Percentiles rank a stretch among this genome's conserved stretches.
Evolutionary conservation across 2,797 vertebrate genomes (phyloP).

Genomic region (Fundulus diaphanus): DNA sequence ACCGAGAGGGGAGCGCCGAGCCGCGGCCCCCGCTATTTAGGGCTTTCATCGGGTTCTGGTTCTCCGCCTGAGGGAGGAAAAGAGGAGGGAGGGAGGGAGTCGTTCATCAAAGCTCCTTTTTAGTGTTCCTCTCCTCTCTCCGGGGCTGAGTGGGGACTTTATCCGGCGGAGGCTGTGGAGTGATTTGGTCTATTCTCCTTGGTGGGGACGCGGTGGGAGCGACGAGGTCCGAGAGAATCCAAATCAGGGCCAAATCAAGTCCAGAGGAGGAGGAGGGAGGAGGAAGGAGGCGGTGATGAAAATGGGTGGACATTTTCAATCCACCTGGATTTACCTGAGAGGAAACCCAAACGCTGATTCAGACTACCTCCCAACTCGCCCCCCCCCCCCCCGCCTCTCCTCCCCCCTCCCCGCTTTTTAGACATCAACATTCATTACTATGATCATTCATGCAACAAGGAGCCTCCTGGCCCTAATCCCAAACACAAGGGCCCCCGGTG

Average conservation of each 20-base stretch:
- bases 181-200: slow-evolving; percentile 81
- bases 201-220: slow-evolving; percentile 69
- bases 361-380: slow-evolving; percentile 9
- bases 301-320: slow-evolving; percentile 52
- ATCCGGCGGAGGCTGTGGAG: slow-evolving; percentile 70
- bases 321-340: slow-evolving; percentile 64
- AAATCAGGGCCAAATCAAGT: slow-evolving; percentile 78
- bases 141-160: slow-evolving; percentile 74
- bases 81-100: slow-evolving; percentile 82
- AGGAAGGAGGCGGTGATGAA: slow-evolving; percentile 46
- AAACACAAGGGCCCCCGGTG: slow-evolving; percentile 36
- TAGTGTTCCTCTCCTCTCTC: slow-evolving; percentile 71
- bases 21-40: slow-evolving; percentile 92
- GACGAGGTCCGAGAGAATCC: slow-evolving; percentile 72
- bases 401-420: not conserved
- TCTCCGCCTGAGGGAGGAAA: slow-evolving; percentile 69
- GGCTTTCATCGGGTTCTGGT: slow-evolving; percentile 84
- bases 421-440: slow-evolving; percentile 60
- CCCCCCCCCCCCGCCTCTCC: not conserved
- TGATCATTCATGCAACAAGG: slow-evolving; percentile 59
- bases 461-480: slow-evolving; percentile 45
- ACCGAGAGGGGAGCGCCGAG: slow-evolving; percentile 92
- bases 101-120: slow-evolving; percentile 93
- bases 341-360: slow-evolving; percentile 24
- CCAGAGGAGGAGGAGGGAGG: slow-evolving; percentile 29